Percentiles rank a stretch among this genome's conserved stretches.
Evolutionary conservation across 2,888 invertebrate genomes (phyloP).

Genomic region (Allygus modestus): DNA sequence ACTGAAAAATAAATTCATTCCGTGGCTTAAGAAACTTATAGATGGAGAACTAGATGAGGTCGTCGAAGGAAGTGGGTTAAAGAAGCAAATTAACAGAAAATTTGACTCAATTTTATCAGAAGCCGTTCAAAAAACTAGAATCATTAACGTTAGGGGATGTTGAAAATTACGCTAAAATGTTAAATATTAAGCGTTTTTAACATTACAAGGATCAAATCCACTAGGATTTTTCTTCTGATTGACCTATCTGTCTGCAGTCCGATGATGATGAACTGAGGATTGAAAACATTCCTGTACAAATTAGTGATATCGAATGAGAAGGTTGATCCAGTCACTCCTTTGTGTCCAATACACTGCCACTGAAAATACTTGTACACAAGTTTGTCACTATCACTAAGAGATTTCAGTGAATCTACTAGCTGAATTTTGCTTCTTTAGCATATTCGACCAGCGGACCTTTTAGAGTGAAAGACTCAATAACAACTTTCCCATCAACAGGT

Average conservation of each 20-base stretch:
- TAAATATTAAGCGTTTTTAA: conserved; percentile 54
- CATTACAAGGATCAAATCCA: not conserved
- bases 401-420: conserved; percentile 38
- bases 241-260: conserved; percentile 21
- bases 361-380: conserved; percentile 19
- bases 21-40: too few species aligned
- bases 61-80: too few species aligned
- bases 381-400: conserved; percentile 15
- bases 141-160: too few species aligned
- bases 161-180: too few species aligned
- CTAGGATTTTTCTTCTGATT: conserved; percentile 4
- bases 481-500: conserved; percentile 20
- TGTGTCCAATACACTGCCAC: conserved; percentile 53
- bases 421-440: conserved; percentile 20
- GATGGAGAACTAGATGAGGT: too few species aligned
- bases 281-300: conserved; percentile 36
- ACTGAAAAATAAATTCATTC: too few species aligned
- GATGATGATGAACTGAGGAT: conserved; percentile 30
- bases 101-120: too few species aligned
- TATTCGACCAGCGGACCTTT: conserved; percentile 42
- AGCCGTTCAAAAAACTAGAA: too few species aligned
- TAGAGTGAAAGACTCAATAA: conserved; percentile 5
- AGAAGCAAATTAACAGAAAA: too few species aligned
- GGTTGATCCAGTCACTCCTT: conserved; percentile 2
- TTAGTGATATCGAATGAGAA: conserved; percentile 42